Evolutionary conservation across 1,140 invertebrate species (phyloP).

Genomic region (Himalopsyche phryganea): DNA sequence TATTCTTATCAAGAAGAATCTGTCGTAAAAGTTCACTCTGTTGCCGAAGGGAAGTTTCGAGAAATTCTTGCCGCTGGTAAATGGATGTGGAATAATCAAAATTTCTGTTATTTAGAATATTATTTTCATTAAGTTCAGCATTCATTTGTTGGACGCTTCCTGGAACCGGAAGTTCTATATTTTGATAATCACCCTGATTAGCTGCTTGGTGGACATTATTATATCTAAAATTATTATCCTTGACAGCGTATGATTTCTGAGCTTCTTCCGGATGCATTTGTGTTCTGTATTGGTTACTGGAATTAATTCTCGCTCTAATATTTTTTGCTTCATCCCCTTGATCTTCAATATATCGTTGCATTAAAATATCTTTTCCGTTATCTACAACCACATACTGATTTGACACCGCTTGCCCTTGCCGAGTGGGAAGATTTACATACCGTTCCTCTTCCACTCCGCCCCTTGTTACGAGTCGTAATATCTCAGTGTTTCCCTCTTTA

Average conservation of each 20-base stretch:
- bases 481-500: slow-evolving; percentile 78
- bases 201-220: slow-evolving; percentile 9
- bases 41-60: slow-evolving; percentile 67
- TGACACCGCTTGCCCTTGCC: slow-evolving; percentile 54
- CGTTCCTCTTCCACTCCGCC: slow-evolving; percentile 63
- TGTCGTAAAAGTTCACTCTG: slow-evolving; percentile 71
- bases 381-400: slow-evolving; percentile 60
- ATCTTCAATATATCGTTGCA: slow-evolving; percentile 78
- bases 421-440: slow-evolving; percentile 56
- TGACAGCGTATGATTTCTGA: slow-evolving; percentile 2
- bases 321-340: slow-evolving; percentile 59
- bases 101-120: slow-evolving; percentile 7
- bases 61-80: slow-evolving; percentile 44
- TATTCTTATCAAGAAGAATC: slow-evolving; percentile 66
- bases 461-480: slow-evolving; percentile 72
- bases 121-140: slow-evolving; percentile 35
- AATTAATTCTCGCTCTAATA: slow-evolving; percentile 57
- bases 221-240: too few relatives aligned
- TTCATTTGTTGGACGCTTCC: slow-evolving; percentile 20
- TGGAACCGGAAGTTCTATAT: slow-evolving; percentile 21
- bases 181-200: slow-evolving; percentile 39
- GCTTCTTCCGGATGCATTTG: slow-evolving; percentile 35
- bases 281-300: slow-evolving; percentile 38
- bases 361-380: slow-evolving; percentile 74
- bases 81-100: slow-evolving; percentile 13